Conservation (phyloP, 1,140 invertebrate genomes). For the Colletes gigas region DNA sequence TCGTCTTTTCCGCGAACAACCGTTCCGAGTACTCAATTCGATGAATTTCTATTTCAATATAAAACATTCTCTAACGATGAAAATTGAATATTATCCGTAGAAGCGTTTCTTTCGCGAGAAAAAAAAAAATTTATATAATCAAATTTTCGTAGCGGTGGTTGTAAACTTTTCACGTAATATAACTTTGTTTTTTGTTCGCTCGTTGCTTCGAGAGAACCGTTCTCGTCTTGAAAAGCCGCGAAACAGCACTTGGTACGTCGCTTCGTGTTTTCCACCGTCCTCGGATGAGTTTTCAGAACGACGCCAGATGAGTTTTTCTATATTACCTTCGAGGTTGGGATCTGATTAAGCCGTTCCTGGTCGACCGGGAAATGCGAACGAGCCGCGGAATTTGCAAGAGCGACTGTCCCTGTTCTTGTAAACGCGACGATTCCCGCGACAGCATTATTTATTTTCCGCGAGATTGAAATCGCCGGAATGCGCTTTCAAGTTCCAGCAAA, state of each 20-base stretch:
- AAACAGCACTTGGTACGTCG: too few relatives aligned
- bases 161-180: not conserved
- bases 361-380: conserved; percentile 3
- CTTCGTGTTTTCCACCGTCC: not conserved
- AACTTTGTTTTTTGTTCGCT: not conserved
- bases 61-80: too few relatives aligned
- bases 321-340: conserved; percentile 49
- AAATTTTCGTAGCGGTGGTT: not conserved
- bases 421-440: not conserved
- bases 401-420: not conserved
- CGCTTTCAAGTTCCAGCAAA: not conserved
- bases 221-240: not conserved
- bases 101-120: too few relatives aligned
- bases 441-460: conserved; percentile 13
- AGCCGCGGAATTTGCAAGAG: conserved; percentile 37
- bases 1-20: not conserved
- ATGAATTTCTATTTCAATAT: too few relatives aligned
- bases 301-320: conserved; percentile 28
- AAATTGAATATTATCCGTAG: too few relatives aligned
- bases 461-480: conserved; percentile 1
- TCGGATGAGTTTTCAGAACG: conserved; percentile 51
- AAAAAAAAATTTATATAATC: not conserved
- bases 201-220: not conserved
- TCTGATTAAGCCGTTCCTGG: conserved; percentile 53
- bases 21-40: too few relatives aligned